Conservation (phyloP, 2,797 vertebrate species). For the Pampus argenteus region DNA sequence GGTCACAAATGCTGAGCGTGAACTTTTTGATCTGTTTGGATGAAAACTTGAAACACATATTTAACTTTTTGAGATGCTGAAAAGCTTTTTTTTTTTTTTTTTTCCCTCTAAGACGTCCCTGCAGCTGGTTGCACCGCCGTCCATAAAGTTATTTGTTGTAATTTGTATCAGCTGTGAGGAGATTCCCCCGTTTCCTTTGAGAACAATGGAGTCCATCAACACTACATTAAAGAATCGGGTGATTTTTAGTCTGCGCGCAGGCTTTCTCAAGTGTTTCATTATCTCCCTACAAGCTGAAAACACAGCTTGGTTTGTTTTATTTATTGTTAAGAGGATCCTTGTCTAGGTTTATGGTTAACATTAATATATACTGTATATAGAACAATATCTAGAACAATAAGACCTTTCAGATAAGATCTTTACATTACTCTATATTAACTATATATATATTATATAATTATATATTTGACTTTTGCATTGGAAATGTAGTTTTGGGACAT, state of each 20-base stretch:
- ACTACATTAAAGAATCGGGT: not conserved
- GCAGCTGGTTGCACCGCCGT: slow-evolving; percentile 35
- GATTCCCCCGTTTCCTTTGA: not conserved
- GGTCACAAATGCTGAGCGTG: not conserved
- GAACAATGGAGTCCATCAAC: not conserved
- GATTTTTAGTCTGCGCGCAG: not conserved
- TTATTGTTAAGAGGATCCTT: not conserved
- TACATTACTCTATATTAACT: too few species aligned
- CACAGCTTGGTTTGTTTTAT: slow-evolving; percentile 3
- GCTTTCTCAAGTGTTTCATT: not conserved
- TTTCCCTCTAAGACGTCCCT: slow-evolving; percentile 1
- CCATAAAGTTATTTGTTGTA: slow-evolving; percentile 9
- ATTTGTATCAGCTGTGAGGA: slow-evolving; percentile 23
- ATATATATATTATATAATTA: too few species aligned
- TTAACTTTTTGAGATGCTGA: not conserved
- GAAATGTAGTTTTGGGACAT: too few species aligned
- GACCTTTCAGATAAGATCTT: too few species aligned
- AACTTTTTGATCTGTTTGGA: not conserved
- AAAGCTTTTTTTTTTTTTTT: not conserved
- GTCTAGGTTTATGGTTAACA: too few species aligned
- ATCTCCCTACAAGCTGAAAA: not conserved
- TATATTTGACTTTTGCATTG: too few species aligned
- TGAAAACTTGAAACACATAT: not conserved
- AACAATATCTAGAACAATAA: too few species aligned
- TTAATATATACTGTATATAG: too few species aligned